Evolutionary conservation across 2,113 vertebrate species (phyloP).

Genomic region (Corvus moneduloides): DNA sequence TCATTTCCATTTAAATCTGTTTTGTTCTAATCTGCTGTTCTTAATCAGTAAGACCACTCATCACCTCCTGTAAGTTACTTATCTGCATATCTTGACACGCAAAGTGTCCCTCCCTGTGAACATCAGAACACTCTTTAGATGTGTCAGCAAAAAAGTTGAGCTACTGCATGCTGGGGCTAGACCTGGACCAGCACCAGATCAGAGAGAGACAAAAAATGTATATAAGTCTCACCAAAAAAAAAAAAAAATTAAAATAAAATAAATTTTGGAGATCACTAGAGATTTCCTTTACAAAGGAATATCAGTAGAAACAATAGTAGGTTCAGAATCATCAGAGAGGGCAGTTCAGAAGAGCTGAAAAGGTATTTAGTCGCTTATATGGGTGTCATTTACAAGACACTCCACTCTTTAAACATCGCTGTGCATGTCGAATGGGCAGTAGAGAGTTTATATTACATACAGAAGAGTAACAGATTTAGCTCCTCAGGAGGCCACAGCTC

Average conservation of each 20-base stretch:
- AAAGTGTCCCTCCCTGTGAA: background rate
- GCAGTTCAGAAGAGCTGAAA: background rate
- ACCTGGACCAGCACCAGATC: background rate
- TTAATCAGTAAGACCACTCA: background rate
- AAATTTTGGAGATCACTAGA: background rate
- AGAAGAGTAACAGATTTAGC: background rate
- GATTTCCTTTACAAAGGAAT: background rate
- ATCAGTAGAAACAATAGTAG: background rate
- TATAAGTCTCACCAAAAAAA: background rate
- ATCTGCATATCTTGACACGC: background rate
- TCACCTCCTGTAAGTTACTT: background rate
- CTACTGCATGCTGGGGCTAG: background rate
- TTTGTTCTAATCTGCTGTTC: background rate
- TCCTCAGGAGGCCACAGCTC: background rate
- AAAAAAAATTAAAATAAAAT: background rate
- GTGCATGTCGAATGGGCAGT: background rate
- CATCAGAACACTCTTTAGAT: background rate
- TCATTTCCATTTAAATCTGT: background rate
- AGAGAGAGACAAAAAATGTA: background rate
- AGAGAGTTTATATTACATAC: background rate
- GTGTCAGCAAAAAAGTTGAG: background rate
- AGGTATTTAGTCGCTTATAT: rapidly evolving
- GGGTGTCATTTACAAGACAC: background rate
- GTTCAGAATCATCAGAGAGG: background rate
- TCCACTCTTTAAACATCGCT: background rate